These are phyloP conservation scores for Hyles lineata DNA, from an alignment of 2,888 invertebrate genomes.

Conservation along the genomic window DNA sequence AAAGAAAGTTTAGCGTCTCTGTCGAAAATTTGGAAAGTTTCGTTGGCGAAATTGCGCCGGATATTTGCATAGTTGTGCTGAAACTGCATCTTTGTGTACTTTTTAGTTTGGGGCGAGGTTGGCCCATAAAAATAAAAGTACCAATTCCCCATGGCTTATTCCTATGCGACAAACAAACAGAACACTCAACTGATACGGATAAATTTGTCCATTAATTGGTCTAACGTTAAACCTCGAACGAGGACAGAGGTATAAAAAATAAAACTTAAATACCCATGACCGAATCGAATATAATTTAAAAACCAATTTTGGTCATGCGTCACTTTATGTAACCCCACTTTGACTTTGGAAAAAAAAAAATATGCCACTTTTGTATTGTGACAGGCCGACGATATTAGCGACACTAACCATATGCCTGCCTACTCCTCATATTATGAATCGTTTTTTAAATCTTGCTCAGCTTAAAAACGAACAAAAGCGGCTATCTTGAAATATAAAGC, in stretches of 20 bases:
- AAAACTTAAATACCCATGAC: slow-evolving; percentile 7
- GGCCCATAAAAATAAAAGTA: not conserved
- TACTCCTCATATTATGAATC: too few species aligned
- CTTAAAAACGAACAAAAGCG: not conserved
- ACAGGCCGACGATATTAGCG: too few species aligned
- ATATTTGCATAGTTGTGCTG: not conserved
- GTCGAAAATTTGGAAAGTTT: not conserved
- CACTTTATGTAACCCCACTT: not conserved
- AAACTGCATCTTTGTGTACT: not conserved
- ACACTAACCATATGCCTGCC: too few species aligned
- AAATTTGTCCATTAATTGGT: not conserved
- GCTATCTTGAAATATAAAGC: not conserved
- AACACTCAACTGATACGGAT: not conserved
- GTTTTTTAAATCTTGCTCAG: too few species aligned
- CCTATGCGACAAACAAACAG: not conserved
- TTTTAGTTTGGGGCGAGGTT: not conserved
- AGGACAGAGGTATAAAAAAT: slow-evolving; percentile 69
- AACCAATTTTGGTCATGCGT: not conserved
- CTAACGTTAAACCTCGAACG: not conserved
- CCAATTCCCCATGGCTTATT: not conserved
- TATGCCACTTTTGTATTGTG: too few species aligned
- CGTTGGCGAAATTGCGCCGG: not conserved
- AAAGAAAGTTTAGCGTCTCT: not conserved
- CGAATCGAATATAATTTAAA: not conserved
- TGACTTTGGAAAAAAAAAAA: not conserved